Percentiles rank a stretch among this genome's conserved stretches.
phyloP scores from a whole-genome alignment of 2,113 vertebrate species.

The Oryzias celebensis region DNA sequence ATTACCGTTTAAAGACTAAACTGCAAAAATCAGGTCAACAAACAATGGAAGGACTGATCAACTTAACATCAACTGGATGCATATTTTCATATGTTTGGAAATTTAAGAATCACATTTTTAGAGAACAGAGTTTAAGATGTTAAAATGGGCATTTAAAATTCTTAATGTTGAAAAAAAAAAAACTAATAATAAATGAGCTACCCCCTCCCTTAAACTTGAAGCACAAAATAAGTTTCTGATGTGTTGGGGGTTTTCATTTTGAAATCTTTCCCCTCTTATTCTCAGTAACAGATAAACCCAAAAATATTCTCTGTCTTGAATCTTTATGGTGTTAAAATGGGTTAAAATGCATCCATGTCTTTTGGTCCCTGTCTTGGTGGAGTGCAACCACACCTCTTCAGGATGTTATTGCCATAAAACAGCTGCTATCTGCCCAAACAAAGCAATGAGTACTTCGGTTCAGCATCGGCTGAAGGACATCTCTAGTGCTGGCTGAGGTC shows the following conservation, averaged over 20 bases:
- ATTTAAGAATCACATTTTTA: conserved; percentile 32
- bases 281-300: conserved; percentile 19
- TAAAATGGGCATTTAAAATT: conserved; percentile 60
- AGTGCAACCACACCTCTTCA: conserved; percentile 59
- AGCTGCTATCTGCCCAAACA: conserved; percentile 37
- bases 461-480: conserved; percentile 62
- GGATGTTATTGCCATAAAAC: conserved; percentile 69
- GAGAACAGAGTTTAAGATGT: conserved; percentile 57
- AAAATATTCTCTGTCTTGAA: conserved; percentile 13
- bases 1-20: conserved; percentile 75
- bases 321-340: conserved; percentile 53
- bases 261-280: conserved; percentile 11
- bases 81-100: conserved; percentile 44
- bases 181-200: conserved; percentile 30
- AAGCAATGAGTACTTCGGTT: conserved; percentile 56
- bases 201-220: conserved; percentile 42
- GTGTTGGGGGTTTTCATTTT: conserved; percentile 37
- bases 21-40: conserved; percentile 55
- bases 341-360: conserved; percentile 63
- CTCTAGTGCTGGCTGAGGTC: conserved; percentile 63
- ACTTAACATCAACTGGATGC: conserved; percentile 49
- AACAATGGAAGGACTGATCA: conserved; percentile 55
- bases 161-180: conserved; percentile 59
- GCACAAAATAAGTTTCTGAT: conserved; percentile 52
- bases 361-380: conserved; percentile 70